phyloP scores from a whole-genome alignment of 53 echinoderm and acorn worm species.

The Patiria pectinifera region DNA sequence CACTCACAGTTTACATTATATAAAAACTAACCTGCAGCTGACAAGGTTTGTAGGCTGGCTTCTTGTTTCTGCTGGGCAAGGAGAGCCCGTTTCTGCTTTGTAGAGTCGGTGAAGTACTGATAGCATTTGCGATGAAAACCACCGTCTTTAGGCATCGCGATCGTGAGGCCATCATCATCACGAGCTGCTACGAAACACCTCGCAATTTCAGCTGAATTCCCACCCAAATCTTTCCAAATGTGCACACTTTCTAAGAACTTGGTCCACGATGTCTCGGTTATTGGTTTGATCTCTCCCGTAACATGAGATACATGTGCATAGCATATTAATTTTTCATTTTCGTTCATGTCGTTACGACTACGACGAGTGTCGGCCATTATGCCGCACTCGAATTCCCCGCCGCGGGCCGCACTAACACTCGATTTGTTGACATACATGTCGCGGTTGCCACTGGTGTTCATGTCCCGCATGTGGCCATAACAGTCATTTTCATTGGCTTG shows the following conservation, averaged over 20 bases:
- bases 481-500: conserved; percentile 28
- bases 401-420: too few species aligned
- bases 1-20: background rate
- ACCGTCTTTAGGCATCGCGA: conserved; percentile 27
- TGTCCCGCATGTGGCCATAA: conserved; percentile 10
- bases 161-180: background rate
- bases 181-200: conserved; percentile 15
- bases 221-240: conserved; percentile 27
- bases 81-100: conserved; percentile 21
- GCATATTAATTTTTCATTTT: background rate
- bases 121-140: conserved; percentile 45
- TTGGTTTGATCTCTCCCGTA: conserved; percentile 11
- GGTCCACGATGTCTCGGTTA: conserved; percentile 19
- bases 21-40: conserved; percentile 17
- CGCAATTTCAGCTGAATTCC: conserved; percentile 23
- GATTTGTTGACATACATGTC: too few species aligned
- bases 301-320: background rate
- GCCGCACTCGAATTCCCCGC: too few species aligned
- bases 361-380: background rate
- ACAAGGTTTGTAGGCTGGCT: background rate
- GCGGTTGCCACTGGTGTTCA: background rate
- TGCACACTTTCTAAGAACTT: conserved; percentile 21
- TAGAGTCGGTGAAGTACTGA: conserved; percentile 24
- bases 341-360: background rate
- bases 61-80: conserved; percentile 27